A percentile compares a stretch with the other conserved stretches of the same genome.
Conservation (phyloP, 1,140 invertebrate genomes). For the Chironomus tepperi region DNA sequence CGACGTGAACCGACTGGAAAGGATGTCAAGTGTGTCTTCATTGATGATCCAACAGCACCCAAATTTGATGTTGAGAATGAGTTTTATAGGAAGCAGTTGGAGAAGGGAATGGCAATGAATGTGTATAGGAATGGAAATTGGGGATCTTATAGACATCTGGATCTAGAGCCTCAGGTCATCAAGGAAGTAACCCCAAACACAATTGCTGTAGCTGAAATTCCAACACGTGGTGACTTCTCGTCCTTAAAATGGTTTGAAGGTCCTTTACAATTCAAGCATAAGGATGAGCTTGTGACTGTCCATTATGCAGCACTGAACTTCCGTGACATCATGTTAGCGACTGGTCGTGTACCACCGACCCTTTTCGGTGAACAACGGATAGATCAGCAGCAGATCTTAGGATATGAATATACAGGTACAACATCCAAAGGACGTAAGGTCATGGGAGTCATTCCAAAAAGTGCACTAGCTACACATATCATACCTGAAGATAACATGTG, state of each 20-base stretch:
- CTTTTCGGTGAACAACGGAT: constrained; percentile 43
- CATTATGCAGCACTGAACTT: constrained; percentile 59
- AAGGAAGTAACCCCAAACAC: constrained; percentile 45
- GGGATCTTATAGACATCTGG: constrained; percentile 53
- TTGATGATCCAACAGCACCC: constrained; percentile 44
- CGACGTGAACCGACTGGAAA: constrained; percentile 44
- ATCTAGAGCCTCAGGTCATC: constrained; percentile 38
- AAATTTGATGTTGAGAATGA: constrained; percentile 41
- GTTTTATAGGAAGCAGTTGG: constrained; percentile 43
- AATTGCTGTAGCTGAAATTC: constrained; percentile 59
- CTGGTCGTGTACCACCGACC: constrained; percentile 55
- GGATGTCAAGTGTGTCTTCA: constrained; percentile 41
- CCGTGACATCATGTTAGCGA: constrained; percentile 61
- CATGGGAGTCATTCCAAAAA: neutral
- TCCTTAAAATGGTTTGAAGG: constrained; percentile 70
- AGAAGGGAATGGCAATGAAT: constrained; percentile 56
- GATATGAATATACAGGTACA: constrained; percentile 51
- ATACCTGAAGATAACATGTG: constrained; percentile 41
- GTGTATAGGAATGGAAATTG: constrained; percentile 51
- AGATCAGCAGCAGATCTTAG: constrained; percentile 51
- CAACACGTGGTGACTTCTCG: constrained; percentile 70
- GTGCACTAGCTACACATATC: neutral
- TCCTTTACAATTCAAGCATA: constrained; percentile 36
- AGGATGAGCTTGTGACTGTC: constrained; percentile 43
- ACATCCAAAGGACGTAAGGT: constrained; percentile 39